Evolutionary conservation across 1,140 invertebrate genomes (phyloP).

Genomic region (Trichoplusia ni): DNA sequence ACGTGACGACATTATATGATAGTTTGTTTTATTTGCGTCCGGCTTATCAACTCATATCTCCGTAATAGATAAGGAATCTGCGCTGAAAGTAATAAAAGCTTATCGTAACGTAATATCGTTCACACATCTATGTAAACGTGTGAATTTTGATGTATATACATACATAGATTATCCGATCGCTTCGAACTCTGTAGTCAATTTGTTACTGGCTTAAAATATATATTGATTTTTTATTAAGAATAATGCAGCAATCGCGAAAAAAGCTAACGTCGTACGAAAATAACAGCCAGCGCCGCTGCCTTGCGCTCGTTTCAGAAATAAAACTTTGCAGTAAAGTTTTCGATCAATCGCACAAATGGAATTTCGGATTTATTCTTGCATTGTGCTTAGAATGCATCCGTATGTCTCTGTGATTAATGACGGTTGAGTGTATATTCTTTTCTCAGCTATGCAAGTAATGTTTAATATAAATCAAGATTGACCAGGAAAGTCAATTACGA

Average conservation of each 20-base stretch:
- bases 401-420: not conserved
- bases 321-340: constrained; percentile 1
- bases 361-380: not conserved
- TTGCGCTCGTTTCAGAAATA: not conserved
- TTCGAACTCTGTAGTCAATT: too few relatives aligned
- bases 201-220: too few relatives aligned
- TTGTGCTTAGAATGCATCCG: not conserved
- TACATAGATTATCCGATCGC: too few relatives aligned
- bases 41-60: constrained; percentile 24
- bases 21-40: constrained; percentile 55
- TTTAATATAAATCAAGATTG: not conserved
- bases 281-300: not conserved
- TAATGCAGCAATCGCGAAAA: too few relatives aligned
- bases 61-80: constrained; percentile 29
- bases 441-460: not conserved
- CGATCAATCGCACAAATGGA: not conserved
- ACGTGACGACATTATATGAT: constrained; percentile 69
- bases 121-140: too few relatives aligned
- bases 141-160: too few relatives aligned
- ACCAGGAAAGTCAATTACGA: not conserved
- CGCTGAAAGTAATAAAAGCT: not conserved
- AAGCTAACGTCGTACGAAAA: too few relatives aligned
- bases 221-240: too few relatives aligned
- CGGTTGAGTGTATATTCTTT: not conserved
- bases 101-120: constrained; percentile 1